Conservation (phyloP, 2,888 invertebrate species). For the Sinelater perroti region DNA sequence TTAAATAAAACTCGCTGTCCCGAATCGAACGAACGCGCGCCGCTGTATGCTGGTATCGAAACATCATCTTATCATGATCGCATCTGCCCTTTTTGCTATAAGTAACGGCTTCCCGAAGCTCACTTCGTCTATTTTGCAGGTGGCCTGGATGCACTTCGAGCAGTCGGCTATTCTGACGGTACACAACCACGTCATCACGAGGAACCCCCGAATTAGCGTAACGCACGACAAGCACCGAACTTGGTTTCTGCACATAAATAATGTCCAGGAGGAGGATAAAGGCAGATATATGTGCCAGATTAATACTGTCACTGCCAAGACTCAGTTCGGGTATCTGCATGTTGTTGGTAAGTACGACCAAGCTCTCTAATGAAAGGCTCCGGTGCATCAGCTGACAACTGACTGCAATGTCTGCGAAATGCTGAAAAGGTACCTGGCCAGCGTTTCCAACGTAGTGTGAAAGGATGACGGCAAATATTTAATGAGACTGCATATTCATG, state of each 20-base stretch:
- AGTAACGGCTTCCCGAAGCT: constrained; percentile 8
- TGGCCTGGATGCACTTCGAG: constrained; percentile 96
- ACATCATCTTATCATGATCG: constrained; percentile 21
- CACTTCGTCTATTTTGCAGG: constrained; percentile 66
- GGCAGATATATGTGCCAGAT: constrained; percentile 95
- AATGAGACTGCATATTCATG: no score
- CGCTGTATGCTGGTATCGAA: constrained; percentile 31
- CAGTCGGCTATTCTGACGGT: constrained; percentile 93
- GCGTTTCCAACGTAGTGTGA: no score
- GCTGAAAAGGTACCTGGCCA: constrained; percentile 18
- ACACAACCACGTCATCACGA: constrained; percentile 92
- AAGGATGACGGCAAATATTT: no score
- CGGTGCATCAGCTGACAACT: constrained; percentile 27
- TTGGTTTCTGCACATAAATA: constrained; percentile 92
- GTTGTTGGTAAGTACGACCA: constrained; percentile 81
- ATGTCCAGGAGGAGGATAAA: constrained; percentile 90
- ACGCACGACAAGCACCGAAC: constrained; percentile 92
- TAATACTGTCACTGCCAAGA: constrained; percentile 91
- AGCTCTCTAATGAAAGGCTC: constrained; percentile 44
- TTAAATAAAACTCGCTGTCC: constrained; percentile 36
- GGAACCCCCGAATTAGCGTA: constrained; percentile 90
- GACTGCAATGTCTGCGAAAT: no score
- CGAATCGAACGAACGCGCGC: constrained; percentile 23
- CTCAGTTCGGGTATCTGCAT: constrained; percentile 90
- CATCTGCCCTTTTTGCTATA: constrained; percentile 2